Evolutionary conservation across 2,797 vertebrate genomes (phyloP), one percentile per base, ranked within the genome.

Genomic region (Malurus leucopterus): DNA sequence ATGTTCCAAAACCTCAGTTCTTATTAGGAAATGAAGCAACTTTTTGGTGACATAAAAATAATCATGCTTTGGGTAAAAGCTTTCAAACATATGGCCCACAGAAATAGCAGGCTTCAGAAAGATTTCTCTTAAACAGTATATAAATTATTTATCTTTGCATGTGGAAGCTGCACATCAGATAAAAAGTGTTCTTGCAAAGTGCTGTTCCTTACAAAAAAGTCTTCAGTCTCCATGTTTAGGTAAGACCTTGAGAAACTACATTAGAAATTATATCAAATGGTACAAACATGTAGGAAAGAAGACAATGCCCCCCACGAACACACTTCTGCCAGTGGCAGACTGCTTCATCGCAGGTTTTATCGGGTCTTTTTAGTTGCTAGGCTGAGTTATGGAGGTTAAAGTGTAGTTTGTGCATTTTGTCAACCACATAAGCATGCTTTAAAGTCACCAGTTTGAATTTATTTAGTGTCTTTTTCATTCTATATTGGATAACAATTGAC

Each of bases 301-400:
- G 9, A 15, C 9, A 59, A 9, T 76, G 26, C 2, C 1, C 0
- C 1, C 0, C 11, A 0, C 8, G 8, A 21, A 46, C 22, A 46
- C 50, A 19, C 9, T 62, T 67, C 24, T 90, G 34, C 19, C 57
- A 24, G 40, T 29, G 10, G 9, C 40, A 68, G 46, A 29, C 43
- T 65, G 34, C 46, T 80, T 71, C 29, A 55, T 58, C 47, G 27
- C 13, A 41, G 38, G 5, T 8, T 54, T 77, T 87, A 17, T 51
- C 22, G 10, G 5, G 6, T 68, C 19, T 46, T 67, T 57, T 47
- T n/a, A 69, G 10, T 32, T 84, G 38, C 46, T 61, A 38, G 26
- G 7, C 50, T 74, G 47, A 84, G 14, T 59, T 84, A 38, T 2
- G 22, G 15, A 67, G 22, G 8, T 61, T 34, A 58, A 87, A 58